These are phyloP conservation scores for Phallusia fumigata DNA, from an alignment of 23 tunicate genomes.

Conservation along the genomic window DNA sequence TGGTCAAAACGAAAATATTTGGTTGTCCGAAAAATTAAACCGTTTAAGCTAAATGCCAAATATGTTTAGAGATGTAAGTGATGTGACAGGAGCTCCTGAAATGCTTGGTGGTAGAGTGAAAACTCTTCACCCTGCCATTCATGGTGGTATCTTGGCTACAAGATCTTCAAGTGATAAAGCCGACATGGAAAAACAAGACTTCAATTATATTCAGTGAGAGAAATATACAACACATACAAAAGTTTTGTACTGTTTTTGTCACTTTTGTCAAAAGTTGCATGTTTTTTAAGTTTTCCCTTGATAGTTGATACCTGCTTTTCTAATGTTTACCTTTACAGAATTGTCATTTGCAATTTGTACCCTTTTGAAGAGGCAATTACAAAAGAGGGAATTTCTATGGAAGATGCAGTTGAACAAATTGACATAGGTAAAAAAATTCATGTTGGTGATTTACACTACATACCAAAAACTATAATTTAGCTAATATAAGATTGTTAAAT, in stretches of 20 bases:
- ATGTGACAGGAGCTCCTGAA: conserved; percentile 90
- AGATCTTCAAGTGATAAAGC: conserved; percentile 33
- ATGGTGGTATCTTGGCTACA: conserved; percentile 85
- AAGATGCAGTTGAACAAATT: conserved; percentile 82
- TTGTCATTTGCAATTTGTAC: conserved; percentile 85
- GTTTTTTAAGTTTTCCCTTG: too few species aligned
- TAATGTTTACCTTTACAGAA: conserved; percentile 20
- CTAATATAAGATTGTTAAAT: too few species aligned
- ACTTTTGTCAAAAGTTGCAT: too few species aligned
- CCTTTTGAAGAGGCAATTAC: conserved; percentile 73
- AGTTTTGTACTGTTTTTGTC: too few species aligned
- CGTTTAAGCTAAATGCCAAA: too few species aligned
- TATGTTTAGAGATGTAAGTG: conserved; percentile 83
- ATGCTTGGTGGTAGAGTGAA: conserved; percentile 94
- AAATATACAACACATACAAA: background rate
- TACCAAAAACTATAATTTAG: too few species aligned
- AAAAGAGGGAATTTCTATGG: conserved; percentile 41
- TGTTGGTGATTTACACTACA: too few species aligned
- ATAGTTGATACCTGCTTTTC: too few species aligned
- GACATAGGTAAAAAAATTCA: conserved; percentile 59
- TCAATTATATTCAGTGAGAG: conserved; percentile 55
- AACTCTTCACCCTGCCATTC: conserved; percentile 91
- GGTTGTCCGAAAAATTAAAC: too few species aligned
- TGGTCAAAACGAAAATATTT: too few species aligned
- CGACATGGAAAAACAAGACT: conserved; percentile 61